Evolutionary conservation across 1,140 invertebrate genomes (phyloP).

Genomic region (Pollicipes pollicipes): DNA sequence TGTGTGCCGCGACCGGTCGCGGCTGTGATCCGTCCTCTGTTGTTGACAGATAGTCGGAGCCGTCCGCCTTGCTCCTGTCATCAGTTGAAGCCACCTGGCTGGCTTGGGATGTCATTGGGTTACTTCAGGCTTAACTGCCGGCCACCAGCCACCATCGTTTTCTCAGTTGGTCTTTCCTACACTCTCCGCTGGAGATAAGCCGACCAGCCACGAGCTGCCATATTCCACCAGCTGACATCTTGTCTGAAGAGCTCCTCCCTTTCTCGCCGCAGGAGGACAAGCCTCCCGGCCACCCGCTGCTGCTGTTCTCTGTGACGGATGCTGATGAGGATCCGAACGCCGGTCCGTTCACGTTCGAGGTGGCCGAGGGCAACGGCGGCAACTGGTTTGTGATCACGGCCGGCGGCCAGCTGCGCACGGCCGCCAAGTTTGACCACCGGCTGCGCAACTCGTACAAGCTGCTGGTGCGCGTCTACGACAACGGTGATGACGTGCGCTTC

Average conservation of each 20-base stretch:
- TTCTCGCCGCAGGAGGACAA: slow-evolving; percentile 49
- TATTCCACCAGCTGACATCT: not conserved
- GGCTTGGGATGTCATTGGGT: too few species aligned
- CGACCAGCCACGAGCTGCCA: too few species aligned
- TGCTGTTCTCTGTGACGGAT: slow-evolving; percentile 69
- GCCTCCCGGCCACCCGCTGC: slow-evolving; percentile 53
- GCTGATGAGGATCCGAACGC: slow-evolving; percentile 68
- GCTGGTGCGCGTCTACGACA: slow-evolving; percentile 81
- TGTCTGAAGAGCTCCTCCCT: not conserved
- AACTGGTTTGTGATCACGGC: slow-evolving; percentile 69
- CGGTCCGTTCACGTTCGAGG: slow-evolving; percentile 62
- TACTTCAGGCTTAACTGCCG: too few species aligned
- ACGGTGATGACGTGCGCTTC: slow-evolving; percentile 70
- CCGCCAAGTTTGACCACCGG: slow-evolving; percentile 68
- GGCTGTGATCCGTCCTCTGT: too few species aligned
- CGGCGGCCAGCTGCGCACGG: slow-evolving; percentile 65
- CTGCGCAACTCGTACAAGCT: slow-evolving; percentile 62
- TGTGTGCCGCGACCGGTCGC: too few species aligned
- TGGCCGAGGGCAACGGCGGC: slow-evolving; percentile 54
- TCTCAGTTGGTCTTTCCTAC: too few species aligned
- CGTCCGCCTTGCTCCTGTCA: too few species aligned
- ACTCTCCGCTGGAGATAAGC: too few species aligned
- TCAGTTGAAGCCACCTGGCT: too few species aligned
- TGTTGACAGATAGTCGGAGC: too few species aligned
- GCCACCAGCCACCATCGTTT: too few species aligned